Evolutionary conservation across 2,113 vertebrate genomes (phyloP), one percentile per base, ranked within the genome.

Genomic region (Vireo altiloquus): DNA sequence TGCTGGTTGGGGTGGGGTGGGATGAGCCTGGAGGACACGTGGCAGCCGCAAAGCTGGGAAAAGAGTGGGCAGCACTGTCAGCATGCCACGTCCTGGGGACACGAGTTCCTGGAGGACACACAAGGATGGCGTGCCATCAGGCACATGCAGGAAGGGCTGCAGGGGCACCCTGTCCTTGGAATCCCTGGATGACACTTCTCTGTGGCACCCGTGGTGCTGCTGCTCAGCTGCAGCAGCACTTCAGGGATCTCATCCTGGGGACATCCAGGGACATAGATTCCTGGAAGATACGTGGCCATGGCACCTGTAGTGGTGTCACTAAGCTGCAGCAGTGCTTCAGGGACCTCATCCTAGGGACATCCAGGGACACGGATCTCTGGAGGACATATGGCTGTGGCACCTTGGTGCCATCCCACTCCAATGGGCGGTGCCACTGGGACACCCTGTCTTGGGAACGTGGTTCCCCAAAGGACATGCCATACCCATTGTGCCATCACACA

Each of bases 371-470:
- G 0, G 6, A 4, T 90, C 20, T 10, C 23, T 64, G 16, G 21
- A 57, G 30, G 16, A 65, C 33, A 31, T 23, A 2, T 21, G 19
- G 13, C 25, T 0, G 0, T 35, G 35, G 2, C 7, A 69, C 18
- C 35, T 6, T 2, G 7, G 19, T 69, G 68, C 44, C 40, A 42
- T 63, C 60, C 30, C 22, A 14, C 22, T 25, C n/a, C 52, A 35
- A 7, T 0, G 0, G 39, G n/a, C 50, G 64, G 27, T 80, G n/a
- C 56, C 46, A n/a, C 1, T 1, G 56, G 56, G n/a, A 49, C 6
- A 15, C 5, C 22, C 11, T 24, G 2, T 70, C 19, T 30, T 33
- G 61, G 50, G 40, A 30, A 42, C 57, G 21, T 0, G 0, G 6
- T 16, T 89, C 22, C 65, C 13, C 33, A 15, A 49, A n/a, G 69